Evolutionary conservation across 2,797 vertebrate species (phyloP).

Genomic region (Sandelia bainsii): DNA sequence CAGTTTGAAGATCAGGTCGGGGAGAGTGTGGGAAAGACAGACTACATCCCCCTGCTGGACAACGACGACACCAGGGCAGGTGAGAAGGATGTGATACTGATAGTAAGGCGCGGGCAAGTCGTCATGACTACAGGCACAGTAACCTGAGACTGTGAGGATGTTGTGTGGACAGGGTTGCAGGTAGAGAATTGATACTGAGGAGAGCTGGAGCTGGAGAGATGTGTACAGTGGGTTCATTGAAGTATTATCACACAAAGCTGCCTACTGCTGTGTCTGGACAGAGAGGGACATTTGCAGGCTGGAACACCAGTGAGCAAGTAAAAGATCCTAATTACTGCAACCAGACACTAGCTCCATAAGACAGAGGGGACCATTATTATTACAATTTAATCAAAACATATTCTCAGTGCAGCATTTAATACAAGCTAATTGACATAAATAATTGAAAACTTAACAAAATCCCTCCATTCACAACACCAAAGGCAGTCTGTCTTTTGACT

Average conservation of each 20-base stretch:
- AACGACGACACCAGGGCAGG: slow-evolving; percentile 81
- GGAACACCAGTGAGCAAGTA: neutral
- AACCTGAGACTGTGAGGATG: neutral
- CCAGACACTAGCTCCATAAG: neutral
- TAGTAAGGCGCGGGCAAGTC: neutral
- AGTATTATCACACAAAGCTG: neutral
- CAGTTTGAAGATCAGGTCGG: slow-evolving; percentile 92
- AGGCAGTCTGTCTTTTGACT: neutral
- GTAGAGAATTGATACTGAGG: neutral
- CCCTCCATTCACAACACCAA: neutral
- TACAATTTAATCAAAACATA: neutral
- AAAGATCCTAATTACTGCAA: neutral
- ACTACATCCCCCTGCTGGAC: slow-evolving; percentile 93
- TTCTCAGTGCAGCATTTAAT: neutral
- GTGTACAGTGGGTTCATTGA: neutral
- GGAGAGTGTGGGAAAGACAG: slow-evolving; percentile 92
- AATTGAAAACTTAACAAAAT: neutral
- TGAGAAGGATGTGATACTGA: slow-evolving; percentile 33
- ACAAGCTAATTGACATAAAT: neutral
- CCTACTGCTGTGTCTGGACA: neutral
- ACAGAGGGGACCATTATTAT: neutral
- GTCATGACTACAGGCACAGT: neutral
- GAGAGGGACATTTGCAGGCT: neutral
- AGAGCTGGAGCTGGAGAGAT: neutral
- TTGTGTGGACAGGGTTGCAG: neutral